Evolutionary conservation across 2,888 invertebrate genomes (phyloP), one percentile per base, ranked within the genome.

Genomic region (Sarcophaga rosellei): DNA sequence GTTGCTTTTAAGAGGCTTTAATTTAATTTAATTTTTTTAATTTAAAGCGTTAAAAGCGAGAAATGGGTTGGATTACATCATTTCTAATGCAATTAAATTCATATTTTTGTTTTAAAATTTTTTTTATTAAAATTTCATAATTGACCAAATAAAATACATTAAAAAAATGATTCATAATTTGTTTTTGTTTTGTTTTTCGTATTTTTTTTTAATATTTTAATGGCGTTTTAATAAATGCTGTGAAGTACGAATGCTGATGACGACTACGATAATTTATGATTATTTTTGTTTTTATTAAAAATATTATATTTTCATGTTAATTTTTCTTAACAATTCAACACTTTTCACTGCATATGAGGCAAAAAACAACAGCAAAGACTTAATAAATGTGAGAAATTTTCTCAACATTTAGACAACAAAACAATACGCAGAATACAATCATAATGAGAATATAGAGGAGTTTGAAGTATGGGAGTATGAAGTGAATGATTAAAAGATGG

Each of bases 381-480:
- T 83, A 86, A 86, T 86, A 84, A 86, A 84, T 86, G 86, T 86
- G 86, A 17, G 86, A 83, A 86, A 81, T 77, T 86, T 86, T 86
- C 86, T 70, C 86, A 86, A 68, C 73, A 81, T 86, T 82, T 76
- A 82, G 76, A 86, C 78, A 86, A 86, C 79, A 86, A 83, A 35
- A 35, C 35, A 35, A 35, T 35, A 35, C 35, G 35, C 35, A 35
- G 35, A 53, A 53, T 53, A 53, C 53, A 53, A 53, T 15, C 12
- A 53, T 17, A 53, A 15, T 53, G 2, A 17, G 17, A 53, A 53
- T 17, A 53, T 4, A 15, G 15, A 15, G 4, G 47, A 47, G 53
- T 4, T 10, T 35, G 2, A 35, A 10, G 35, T 35, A 35, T 35
- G 35, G 35, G 35, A 35, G 35, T 8, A 10, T 35, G 35, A 2